Evolutionary conservation across 2,888 invertebrate species (phyloP).

Genomic region (Byasa hedistus): DNA sequence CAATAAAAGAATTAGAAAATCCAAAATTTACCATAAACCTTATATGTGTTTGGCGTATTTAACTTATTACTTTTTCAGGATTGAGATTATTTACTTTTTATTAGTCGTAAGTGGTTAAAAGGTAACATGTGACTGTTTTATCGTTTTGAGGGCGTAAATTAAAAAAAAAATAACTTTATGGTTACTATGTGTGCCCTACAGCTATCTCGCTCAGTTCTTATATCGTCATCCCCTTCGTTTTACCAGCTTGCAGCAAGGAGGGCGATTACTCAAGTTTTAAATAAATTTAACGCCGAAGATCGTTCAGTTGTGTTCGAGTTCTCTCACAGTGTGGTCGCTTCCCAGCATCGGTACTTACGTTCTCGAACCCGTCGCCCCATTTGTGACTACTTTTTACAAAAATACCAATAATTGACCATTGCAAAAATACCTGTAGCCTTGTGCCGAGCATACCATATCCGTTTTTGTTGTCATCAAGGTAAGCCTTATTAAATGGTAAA

Average conservation of each 20-base stretch:
- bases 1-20: no score
- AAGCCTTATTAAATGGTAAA: slow-evolving; percentile 42
- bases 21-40: no score
- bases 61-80: no score
- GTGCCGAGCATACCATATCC: slow-evolving; percentile 14
- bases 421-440: slow-evolving; percentile 23
- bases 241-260: slow-evolving; percentile 52
- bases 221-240: slow-evolving; percentile 51
- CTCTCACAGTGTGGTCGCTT: slow-evolving; percentile 52
- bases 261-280: slow-evolving; percentile 68
- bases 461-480: slow-evolving; percentile 46
- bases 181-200: slow-evolving; percentile 37
- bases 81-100: no score
- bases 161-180: slow-evolving; percentile 1
- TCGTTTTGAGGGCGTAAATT: no score
- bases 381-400: slow-evolving; percentile 58
- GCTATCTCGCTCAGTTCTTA: slow-evolving; percentile 52
- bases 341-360: slow-evolving; percentile 46
- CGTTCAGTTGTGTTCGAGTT: slow-evolving; percentile 71
- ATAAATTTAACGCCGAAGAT: slow-evolving; percentile 60
- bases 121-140: no score
- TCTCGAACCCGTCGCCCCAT: slow-evolving; percentile 47
- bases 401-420: slow-evolving; percentile 26
- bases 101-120: no score
- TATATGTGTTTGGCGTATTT: no score